Conservation (phyloP, 2,113 vertebrate species). For the Mesembrinibis cayennensis region DNA sequence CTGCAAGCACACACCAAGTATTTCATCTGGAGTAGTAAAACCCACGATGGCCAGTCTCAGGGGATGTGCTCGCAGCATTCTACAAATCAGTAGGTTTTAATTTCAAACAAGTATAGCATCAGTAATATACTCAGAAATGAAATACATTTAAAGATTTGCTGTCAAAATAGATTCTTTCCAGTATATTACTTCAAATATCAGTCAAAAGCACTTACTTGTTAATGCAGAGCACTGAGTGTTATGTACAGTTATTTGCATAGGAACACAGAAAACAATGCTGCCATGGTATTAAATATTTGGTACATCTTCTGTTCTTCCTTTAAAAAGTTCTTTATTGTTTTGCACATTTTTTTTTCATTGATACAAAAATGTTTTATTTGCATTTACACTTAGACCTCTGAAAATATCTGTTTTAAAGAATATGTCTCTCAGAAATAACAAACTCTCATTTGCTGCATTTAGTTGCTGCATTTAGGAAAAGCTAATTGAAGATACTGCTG, state of each 20-base stretch:
- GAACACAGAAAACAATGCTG: neutral
- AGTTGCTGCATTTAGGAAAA: neutral
- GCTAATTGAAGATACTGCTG: neutral
- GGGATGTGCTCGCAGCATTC: neutral
- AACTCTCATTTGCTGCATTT: neutral
- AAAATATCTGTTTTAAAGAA: neutral
- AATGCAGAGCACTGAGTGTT: neutral
- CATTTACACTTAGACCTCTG: neutral
- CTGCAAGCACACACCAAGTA: neutral
- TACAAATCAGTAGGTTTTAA: neutral
- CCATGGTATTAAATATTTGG: neutral
- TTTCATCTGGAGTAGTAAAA: neutral
- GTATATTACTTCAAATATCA: neutral
- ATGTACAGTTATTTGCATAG: neutral
- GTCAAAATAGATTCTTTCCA: neutral
- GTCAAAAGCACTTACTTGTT: neutral
- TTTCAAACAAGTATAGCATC: neutral
- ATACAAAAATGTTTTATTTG: neutral
- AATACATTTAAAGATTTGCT: neutral
- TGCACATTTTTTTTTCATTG: neutral
- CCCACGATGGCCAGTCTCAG: accelerated
- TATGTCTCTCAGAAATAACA: neutral
- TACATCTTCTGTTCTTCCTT: neutral
- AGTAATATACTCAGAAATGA: neutral
- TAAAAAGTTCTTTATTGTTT: neutral